Percentiles rank a stretch among this genome's conserved stretches.
These are phyloP conservation scores for Fissipunctia ypsillon DNA, from an alignment of 2,888 invertebrate species.

Conservation along the genomic window DNA sequence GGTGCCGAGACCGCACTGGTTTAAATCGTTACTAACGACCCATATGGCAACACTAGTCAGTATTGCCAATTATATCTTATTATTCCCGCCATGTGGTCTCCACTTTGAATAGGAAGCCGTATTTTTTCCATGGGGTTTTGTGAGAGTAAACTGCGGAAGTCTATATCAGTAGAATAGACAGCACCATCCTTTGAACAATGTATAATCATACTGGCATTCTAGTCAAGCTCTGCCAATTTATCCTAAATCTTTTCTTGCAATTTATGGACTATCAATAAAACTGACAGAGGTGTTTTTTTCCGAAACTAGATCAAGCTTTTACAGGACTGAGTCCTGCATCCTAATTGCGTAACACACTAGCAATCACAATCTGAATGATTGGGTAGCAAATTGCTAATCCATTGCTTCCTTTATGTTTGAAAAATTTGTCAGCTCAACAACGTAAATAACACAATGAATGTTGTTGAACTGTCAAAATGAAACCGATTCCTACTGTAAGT, in stretches of 20 bases:
- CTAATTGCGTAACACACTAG: no score
- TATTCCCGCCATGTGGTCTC: constrained; percentile 49
- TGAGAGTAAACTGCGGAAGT: constrained; percentile 10
- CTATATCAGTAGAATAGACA: neutral
- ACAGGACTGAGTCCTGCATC: neutral
- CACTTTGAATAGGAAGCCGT: constrained; percentile 32
- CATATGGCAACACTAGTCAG: constrained; percentile 57
- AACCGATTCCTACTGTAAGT: no score
- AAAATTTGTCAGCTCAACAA: no score
- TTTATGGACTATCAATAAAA: neutral
- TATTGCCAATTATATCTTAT: constrained; percentile 61
- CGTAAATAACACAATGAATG: no score
- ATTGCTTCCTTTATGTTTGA: no score
- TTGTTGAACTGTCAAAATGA: no score
- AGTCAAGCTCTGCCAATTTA: neutral
- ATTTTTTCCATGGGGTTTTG: constrained; percentile 18
- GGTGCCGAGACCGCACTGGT: constrained; percentile 66
- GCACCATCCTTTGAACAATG: neutral
- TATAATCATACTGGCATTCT: neutral
- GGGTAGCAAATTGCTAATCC: no score
- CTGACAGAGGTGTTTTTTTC: neutral
- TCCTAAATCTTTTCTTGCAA: neutral
- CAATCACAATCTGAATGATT: no score
- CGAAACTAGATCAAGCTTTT: neutral
- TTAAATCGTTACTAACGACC: constrained; percentile 56